These are phyloP conservation scores for Acutogordius australiensis DNA, from an alignment of 2,888 invertebrate genomes.

Conservation along the genomic window DNA sequence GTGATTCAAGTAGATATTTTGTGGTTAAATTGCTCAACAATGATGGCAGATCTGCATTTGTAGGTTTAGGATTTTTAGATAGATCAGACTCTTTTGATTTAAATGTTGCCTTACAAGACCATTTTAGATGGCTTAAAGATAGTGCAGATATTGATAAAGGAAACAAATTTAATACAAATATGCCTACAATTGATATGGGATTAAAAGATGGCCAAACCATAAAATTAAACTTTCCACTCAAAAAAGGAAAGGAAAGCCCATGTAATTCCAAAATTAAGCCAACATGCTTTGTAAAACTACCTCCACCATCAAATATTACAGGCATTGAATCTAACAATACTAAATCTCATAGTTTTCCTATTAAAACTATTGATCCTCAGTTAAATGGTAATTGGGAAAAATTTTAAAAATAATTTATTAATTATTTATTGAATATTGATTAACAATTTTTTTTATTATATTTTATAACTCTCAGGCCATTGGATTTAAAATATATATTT, in stretches of 20 bases:
- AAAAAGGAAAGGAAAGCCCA: background rate
- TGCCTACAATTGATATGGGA: constrained; percentile 55
- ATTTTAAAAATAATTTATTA: too few species aligned
- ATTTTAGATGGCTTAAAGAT: constrained; percentile 40
- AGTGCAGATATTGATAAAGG: constrained; percentile 4
- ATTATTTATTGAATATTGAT: too few species aligned
- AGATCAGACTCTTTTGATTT: constrained; percentile 92
- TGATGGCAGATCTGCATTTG: constrained; percentile 56
- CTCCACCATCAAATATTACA: background rate
- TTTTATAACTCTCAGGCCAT: too few species aligned
- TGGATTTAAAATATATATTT: too few species aligned
- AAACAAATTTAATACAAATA: constrained; percentile 32
- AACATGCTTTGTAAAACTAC: constrained; percentile 1
- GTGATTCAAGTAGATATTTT: constrained; percentile 88
- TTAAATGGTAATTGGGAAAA: too few species aligned
- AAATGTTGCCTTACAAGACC: constrained; percentile 87
- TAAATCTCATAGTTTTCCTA: too few species aligned
- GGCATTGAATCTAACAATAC: too few species aligned
- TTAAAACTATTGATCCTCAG: too few species aligned
- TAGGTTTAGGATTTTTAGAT: constrained; percentile 87
- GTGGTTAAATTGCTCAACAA: constrained; percentile 77
- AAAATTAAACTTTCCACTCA: constrained; percentile 22
- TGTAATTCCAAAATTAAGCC: background rate
- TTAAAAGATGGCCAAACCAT: constrained; percentile 99
- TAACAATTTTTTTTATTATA: too few species aligned